Conservation (phyloP, 1,140 invertebrate genomes). For the Drosophila nigrodunni region DNA sequence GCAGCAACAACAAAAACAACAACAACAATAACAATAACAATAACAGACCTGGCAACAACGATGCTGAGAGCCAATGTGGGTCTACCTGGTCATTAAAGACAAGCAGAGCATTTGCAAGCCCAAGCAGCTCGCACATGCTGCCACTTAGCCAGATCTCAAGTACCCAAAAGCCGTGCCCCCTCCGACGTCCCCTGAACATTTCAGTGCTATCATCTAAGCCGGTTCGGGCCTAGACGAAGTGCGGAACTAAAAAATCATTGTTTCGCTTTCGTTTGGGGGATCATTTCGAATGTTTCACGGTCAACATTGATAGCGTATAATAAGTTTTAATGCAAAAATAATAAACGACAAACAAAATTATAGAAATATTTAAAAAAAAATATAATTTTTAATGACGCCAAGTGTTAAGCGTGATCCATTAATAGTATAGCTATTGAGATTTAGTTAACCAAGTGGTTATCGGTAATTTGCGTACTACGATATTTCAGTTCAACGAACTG, state of each 20-base stretch:
- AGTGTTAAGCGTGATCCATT: slow-evolving; percentile 34
- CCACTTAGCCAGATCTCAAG: slow-evolving; percentile 71
- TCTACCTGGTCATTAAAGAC: slow-evolving; percentile 45
- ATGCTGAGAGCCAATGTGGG: slow-evolving; percentile 29
- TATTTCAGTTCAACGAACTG: slow-evolving; percentile 64
- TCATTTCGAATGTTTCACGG: slow-evolving; percentile 70
- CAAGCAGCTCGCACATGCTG: slow-evolving; percentile 67
- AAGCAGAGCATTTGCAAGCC: slow-evolving; percentile 58
- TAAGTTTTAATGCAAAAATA: slow-evolving; percentile 75
- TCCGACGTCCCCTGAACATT: background rate
- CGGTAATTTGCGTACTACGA: slow-evolving; percentile 79
- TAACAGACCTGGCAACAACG: slow-evolving; percentile 19
- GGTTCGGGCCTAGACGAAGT: slow-evolving; percentile 53
- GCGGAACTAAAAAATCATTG: slow-evolving; percentile 67
- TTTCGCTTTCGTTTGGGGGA: slow-evolving; percentile 67
- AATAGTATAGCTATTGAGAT: slow-evolving; percentile 45
- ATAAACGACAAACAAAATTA: slow-evolving; percentile 25
- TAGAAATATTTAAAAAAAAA: slow-evolving; percentile 39
- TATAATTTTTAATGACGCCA: slow-evolving; percentile 55
- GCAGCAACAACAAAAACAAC: slow-evolving; percentile 29
- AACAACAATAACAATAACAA: slow-evolving; percentile 54
- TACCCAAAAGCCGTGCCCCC: slow-evolving; percentile 39
- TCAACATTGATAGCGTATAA: slow-evolving; percentile 67
- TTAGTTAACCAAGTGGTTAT: slow-evolving; percentile 67
- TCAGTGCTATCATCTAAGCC: slow-evolving; percentile 52